A percentile compares a stretch with the other conserved stretches of the same genome.
phyloP scores from a whole-genome alignment of 1,140 invertebrate species.

The Calephelis nemesis region DNA sequence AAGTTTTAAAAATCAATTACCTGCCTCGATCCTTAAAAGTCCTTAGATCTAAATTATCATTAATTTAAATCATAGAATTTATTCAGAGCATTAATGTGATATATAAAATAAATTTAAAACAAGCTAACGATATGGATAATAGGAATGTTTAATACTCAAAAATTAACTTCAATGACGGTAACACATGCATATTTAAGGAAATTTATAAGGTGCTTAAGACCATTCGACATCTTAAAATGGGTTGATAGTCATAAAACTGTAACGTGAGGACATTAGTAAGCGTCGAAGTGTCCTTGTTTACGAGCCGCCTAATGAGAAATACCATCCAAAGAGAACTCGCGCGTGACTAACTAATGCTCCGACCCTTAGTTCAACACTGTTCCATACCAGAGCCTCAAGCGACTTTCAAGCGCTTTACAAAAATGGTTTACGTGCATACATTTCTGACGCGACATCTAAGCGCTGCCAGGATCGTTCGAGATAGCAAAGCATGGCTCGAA shows the following conservation, averaged over 20 bases:
- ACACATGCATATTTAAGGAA: neutral
- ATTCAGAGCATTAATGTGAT: too few species aligned
- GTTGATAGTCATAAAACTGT: slow-evolving; percentile 65
- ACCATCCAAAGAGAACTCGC: slow-evolving; percentile 44
- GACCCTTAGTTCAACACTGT: slow-evolving; percentile 36
- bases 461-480: slow-evolving; percentile 13
- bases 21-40: too few species aligned
- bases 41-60: too few species aligned
- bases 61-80: too few species aligned
- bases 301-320: slow-evolving; percentile 69
- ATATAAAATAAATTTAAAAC: too few species aligned
- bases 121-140: neutral
- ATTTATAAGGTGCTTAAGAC: slow-evolving; percentile 33
- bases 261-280: slow-evolving; percentile 66
- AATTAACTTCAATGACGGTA: neutral
- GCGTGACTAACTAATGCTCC: slow-evolving; percentile 61
- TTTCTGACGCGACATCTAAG: slow-evolving; percentile 18
- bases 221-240: slow-evolving; percentile 47
- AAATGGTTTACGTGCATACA: slow-evolving; percentile 7
- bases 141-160: neutral
- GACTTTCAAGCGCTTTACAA: slow-evolving; percentile 7
- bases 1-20: too few species aligned
- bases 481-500: slow-evolving; percentile 21
- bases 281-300: slow-evolving; percentile 69
- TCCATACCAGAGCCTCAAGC: slow-evolving; percentile 16